Evolutionary conservation across 2,113 vertebrate genomes (phyloP), one percentile per base, ranked within the genome.

Genomic region (Limnothrissa miodon): DNA sequence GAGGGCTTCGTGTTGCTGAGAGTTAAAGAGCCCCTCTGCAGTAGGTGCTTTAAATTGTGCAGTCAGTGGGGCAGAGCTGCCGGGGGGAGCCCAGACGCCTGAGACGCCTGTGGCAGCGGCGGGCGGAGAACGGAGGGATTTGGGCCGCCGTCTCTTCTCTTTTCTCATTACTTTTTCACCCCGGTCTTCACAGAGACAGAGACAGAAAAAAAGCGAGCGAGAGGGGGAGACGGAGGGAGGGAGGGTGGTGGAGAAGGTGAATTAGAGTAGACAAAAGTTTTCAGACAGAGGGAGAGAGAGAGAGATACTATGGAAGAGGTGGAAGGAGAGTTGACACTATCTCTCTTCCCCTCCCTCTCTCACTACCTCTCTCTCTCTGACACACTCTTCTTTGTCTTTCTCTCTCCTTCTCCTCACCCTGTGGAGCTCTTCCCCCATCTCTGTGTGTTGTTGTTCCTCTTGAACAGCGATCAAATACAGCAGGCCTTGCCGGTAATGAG

Each of bases 401-500:
- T n/a, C 21, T 15, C 29, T 44, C 8, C 51, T 78, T 29, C 85
- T n/a, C 4, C 51, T 42, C 46, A 3, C 46, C 15, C 46, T 48
- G 46, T 48, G 42, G 42, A 42, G 42, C 42, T 42, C 42, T 42
- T 42, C 42, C 42, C 15, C 46, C 17, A 15, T 48, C 6, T 15
- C 62, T 51, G 36, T 66, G 45, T 81, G 70, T 59, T 56, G 51
- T 74, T 80, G 83, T 74, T 84, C 81, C 85, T 87, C 87, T 86
- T 85, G 87, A 91, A 90, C 62, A 13, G 59, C 66, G 87, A 91
- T 92, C 85, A 92, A 89, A 90, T 86, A 85, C 80, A 87, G 83
- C 85, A 79, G 88, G 86, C 83, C 89, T 87, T 78, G 78, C 86
- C 82, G 89, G 89, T 89, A 91, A 87, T 80, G 51, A 87, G 84